Conservation (phyloP, 2,113 vertebrate genomes). For the Mesocricetus auratus region DNA sequence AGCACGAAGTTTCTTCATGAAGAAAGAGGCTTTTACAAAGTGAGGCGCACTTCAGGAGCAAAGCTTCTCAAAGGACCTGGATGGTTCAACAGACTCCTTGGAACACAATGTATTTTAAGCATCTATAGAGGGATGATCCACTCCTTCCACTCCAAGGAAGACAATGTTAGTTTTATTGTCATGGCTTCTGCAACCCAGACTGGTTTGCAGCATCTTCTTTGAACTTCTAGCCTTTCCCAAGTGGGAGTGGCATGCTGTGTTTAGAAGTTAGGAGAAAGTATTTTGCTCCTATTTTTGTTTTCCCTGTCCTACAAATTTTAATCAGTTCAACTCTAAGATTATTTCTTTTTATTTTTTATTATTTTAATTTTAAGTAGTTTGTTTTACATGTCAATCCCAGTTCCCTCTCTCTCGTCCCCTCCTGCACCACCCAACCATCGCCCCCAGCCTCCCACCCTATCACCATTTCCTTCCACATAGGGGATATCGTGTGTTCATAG, state of each 20-base stretch:
- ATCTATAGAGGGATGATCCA: neutral
- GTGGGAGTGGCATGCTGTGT: neutral
- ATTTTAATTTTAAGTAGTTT: no score
- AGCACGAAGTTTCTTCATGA: slow-evolving; percentile 52
- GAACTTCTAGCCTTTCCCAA: neutral
- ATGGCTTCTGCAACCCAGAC: neutral
- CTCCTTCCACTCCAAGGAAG: neutral
- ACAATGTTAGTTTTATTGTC: neutral
- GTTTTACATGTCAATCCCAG: no score
- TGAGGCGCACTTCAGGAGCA: neutral
- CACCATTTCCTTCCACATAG: no score
- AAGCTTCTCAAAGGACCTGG: slow-evolving; percentile 43
- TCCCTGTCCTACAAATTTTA: neutral
- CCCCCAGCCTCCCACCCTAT: no score
- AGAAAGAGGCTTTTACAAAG: slow-evolving; percentile 57
- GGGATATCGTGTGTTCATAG: no score
- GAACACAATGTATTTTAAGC: slow-evolving; percentile 45
- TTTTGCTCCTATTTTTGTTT: neutral
- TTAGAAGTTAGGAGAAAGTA: neutral
- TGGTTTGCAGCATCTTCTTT: neutral
- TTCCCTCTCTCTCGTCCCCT: no score
- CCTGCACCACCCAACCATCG: no score
- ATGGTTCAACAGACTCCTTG: slow-evolving; percentile 56
- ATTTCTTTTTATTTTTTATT: no score
- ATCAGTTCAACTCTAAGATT: no score